phyloP scores from a whole-genome alignment of 37 sponge, comb jelly and placozoan species.

The Eunapius fragilis region DNA sequence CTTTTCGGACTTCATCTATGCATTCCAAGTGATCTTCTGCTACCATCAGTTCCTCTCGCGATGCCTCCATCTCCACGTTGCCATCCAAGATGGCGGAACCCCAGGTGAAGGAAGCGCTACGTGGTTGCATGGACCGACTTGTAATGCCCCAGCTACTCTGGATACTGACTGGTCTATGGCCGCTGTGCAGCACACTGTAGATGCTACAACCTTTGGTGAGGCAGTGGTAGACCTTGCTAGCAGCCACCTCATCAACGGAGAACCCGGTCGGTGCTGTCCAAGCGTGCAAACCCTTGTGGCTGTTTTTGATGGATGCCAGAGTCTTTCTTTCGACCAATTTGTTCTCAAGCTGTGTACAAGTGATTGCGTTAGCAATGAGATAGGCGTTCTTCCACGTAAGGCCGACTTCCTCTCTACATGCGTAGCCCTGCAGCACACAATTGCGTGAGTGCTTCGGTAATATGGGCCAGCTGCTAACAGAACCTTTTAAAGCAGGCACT shows the following conservation, averaged over 20 bases:
- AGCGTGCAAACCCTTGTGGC: conserved; percentile 12
- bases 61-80: too few species aligned
- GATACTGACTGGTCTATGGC: too few species aligned
- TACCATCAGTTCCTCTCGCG: conserved; percentile 68
- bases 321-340: conserved; percentile 16
- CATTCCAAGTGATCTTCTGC: conserved; percentile 78
- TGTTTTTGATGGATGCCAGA: neutral
- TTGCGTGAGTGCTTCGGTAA: too few species aligned
- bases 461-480: too few species aligned
- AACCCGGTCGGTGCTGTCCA: conserved; percentile 46
- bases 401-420: neutral
- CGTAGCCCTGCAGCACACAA: too few species aligned
- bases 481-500: too few species aligned
- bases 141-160: too few species aligned
- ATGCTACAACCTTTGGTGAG: conserved; percentile 1
- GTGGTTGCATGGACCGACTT: too few species aligned
- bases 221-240: conserved; percentile 8
- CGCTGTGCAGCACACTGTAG: neutral
- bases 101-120: too few species aligned
- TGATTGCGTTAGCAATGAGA: conserved; percentile 21
- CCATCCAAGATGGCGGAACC: neutral
- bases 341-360: conserved; percentile 29
- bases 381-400: conserved; percentile 49
- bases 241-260: neutral
- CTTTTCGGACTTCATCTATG: conserved; percentile 73